phyloP scores from a whole-genome alignment of 2,797 vertebrate genomes.

The Discoglossus pictus region DNA sequence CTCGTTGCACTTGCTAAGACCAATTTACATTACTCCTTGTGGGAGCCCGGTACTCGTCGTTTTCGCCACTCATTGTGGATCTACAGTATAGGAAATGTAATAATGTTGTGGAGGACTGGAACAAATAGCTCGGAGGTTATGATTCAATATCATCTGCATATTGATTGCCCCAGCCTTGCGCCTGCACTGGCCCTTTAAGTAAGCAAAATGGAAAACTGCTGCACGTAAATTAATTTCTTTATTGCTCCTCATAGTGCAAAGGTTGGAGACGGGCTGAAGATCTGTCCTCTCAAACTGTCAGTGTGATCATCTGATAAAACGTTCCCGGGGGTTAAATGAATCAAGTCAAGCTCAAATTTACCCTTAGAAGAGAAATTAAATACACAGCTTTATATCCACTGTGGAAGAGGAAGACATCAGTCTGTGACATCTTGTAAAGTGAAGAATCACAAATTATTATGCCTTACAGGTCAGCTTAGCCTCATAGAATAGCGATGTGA shows the following conservation, averaged over 20 bases:
- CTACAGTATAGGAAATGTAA: no score
- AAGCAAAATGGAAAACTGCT: no score
- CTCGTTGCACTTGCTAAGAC: no score
- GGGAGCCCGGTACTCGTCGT: no score
- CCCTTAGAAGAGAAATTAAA: constrained; percentile 13
- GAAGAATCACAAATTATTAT: not conserved
- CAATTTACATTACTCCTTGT: no score
- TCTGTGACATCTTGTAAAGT: not conserved
- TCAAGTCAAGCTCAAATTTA: constrained; percentile 33
- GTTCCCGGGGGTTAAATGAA: constrained; percentile 27
- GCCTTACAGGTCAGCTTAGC: not conserved
- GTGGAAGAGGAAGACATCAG: not conserved
- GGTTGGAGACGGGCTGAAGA: constrained; percentile 11
- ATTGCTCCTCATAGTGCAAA: constrained; percentile 18
- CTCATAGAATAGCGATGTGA: no score
- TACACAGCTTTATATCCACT: not conserved
- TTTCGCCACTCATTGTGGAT: no score
- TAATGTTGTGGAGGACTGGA: no score
- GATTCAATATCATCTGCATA: no score
- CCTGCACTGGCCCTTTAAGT: no score
- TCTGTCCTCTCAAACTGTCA: constrained; percentile 34
- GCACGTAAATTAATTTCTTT: constrained; percentile 25
- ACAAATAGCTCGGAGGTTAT: no score
- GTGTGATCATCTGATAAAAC: constrained; percentile 32
- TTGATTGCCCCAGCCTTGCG: no score